These are phyloP conservation scores for Catagonus wagneri DNA, from an alignment of 2,113 vertebrate species.

Conservation along the genomic window DNA sequence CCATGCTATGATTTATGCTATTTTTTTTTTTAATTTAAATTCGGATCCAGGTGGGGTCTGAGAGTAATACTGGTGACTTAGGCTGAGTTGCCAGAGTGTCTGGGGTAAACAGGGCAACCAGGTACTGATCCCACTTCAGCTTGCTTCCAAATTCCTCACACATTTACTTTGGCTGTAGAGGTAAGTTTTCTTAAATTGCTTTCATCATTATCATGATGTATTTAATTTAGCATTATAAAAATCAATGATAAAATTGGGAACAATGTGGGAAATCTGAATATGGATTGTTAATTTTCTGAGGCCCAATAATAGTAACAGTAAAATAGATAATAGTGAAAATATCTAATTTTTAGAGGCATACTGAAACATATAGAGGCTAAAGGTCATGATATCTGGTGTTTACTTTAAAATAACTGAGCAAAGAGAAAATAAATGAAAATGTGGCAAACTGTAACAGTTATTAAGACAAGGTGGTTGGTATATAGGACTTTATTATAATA, in stretches of 20 bases:
- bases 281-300: neutral
- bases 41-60: neutral
- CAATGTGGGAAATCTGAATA: neutral
- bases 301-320: neutral
- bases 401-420: constrained; percentile 52
- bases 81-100: neutral
- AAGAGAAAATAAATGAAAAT: constrained; percentile 39
- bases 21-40: neutral
- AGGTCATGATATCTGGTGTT: neutral
- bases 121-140: neutral
- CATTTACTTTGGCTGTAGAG: neutral
- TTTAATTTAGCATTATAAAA: constrained; percentile 37
- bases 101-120: neutral
- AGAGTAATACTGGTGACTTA: neutral
- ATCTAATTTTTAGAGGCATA: neutral
- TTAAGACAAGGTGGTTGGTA: neutral
- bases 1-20: neutral
- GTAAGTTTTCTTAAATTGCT: neutral
- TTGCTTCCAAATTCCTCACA: neutral
- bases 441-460: neutral
- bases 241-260: neutral
- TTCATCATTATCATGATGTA: neutral
- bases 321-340: neutral
- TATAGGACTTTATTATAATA: neutral
- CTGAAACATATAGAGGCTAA: constrained; percentile 8